Base-by-base conservation (phyloP, 2,888 invertebrate species). In the Tetramorium bicarinatum region DNA sequence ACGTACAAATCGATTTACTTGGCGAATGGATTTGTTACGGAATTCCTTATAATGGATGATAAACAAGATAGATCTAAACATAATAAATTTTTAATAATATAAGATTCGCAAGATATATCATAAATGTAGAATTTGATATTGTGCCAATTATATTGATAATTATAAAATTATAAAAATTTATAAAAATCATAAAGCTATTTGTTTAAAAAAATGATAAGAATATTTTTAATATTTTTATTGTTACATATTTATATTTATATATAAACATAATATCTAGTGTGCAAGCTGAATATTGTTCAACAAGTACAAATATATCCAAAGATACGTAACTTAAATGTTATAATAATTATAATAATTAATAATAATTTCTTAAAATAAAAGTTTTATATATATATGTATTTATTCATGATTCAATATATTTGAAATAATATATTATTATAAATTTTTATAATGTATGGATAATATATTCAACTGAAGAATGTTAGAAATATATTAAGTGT, bases 1-100 rank as follows among this genome's bases (percentile, higher is more conserved):
- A 61, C 52, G 61, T 72, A 71, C 77, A 79, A 88, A 89, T 89
- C 79, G 75, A 77, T 77, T 85, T 81, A 71, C 72, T 72, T 64
- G 61, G 64, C 47, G 44, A 56, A 54, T 69, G 34, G 71, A 38
- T 62, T 74, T 66, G 49, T 15, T 66, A 64, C n/a, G 47, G n/a
- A 47, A 79, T 56, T 66, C 47, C 59, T 79, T 41, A 75, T 21
- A 41, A 34, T 8, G 56, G 62, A 86, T 29, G 61, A 59, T 15
- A 11, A 25, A 34, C 13, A 1, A 29, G 2, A 64, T n/a, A 6
- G 18, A 41, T 3, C 0, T 4, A 8, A 44, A 18, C 21, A 49
- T n/a, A 52, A 9, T 34, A 34, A 21, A n/a, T 41, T 59, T 56
- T 44, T 59, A 29, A 56, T 13, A 7, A 18, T n/a, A 11, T 34